Conservation (phyloP, 2,797 vertebrate species). For the Semotilus atromaculatus region DNA sequence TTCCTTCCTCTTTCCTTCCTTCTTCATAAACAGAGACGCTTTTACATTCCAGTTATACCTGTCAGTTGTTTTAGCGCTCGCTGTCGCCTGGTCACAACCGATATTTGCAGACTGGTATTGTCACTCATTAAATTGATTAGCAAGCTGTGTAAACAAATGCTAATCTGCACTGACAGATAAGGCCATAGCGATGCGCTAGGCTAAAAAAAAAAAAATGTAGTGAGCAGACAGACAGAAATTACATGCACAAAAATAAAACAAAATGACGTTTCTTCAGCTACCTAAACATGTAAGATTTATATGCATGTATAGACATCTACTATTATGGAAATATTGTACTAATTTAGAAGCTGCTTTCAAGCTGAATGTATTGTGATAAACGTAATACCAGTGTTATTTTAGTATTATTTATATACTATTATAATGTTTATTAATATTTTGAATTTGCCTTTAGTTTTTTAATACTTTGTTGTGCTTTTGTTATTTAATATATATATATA, state of each 20-base stretch:
- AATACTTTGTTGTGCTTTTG: background rate
- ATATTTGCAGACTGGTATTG: slow-evolving; percentile 4
- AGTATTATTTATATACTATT: background rate
- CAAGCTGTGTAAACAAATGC: slow-evolving; percentile 43
- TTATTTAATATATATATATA: no score
- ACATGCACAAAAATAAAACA: background rate
- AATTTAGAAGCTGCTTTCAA: slow-evolving; percentile 6
- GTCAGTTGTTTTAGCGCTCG: background rate
- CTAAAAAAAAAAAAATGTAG: background rate
- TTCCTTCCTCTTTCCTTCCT: slow-evolving; percentile 30
- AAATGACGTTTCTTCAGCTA: background rate
- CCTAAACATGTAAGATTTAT: background rate
- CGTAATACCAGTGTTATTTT: background rate
- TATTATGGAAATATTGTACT: background rate
- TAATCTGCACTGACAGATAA: slow-evolving; percentile 18
- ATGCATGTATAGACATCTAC: background rate
- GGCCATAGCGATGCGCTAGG: background rate
- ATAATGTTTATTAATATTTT: background rate
- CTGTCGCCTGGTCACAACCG: slow-evolving; percentile 7
- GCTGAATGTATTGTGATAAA: background rate
- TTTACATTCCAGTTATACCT: slow-evolving; percentile 30
- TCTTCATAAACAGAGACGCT: slow-evolving; percentile 14
- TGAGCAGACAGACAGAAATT: background rate
- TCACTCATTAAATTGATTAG: slow-evolving; percentile 36
- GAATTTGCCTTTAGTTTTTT: background rate